These are phyloP conservation scores for Pseudotriccus pelzelni DNA, from an alignment of 2,797 vertebrate genomes.

Conservation along the genomic window DNA sequence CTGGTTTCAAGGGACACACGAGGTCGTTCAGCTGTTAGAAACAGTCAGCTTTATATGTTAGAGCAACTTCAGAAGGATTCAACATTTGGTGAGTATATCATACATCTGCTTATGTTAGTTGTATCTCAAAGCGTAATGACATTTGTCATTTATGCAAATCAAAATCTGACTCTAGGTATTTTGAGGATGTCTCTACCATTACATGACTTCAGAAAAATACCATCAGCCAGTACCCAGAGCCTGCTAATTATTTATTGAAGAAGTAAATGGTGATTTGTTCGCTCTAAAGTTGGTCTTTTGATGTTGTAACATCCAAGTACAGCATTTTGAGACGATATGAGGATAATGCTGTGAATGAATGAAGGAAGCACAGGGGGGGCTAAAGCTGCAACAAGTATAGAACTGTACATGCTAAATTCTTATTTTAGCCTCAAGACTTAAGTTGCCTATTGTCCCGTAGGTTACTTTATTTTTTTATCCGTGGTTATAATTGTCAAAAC, in stretches of 20 bases:
- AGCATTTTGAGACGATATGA: neutral
- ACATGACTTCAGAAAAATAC: neutral
- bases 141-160: neutral
- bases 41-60: slow-evolving; percentile 71
- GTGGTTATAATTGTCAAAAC: neutral
- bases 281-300: neutral
- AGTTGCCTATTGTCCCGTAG: neutral
- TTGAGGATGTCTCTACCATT: neutral
- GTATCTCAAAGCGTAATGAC: neutral
- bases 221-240: neutral
- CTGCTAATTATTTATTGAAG: neutral
- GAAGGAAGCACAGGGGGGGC: accelerated
- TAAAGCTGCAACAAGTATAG: neutral
- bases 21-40: slow-evolving; percentile 78
- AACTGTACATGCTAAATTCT: neutral
- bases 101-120: neutral
- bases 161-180: neutral
- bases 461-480: neutral
- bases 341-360: neutral
- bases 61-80: slow-evolving; percentile 75
- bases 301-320: neutral
- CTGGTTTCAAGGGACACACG: slow-evolving; percentile 70
- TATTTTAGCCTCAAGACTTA: neutral
- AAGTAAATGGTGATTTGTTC: neutral
- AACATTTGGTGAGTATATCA: slow-evolving; percentile 76